A percentile compares a stretch with the other conserved stretches of the same genome.
Conservation (phyloP, 2,113 vertebrate species). For the Grammomys surdaster region DNA sequence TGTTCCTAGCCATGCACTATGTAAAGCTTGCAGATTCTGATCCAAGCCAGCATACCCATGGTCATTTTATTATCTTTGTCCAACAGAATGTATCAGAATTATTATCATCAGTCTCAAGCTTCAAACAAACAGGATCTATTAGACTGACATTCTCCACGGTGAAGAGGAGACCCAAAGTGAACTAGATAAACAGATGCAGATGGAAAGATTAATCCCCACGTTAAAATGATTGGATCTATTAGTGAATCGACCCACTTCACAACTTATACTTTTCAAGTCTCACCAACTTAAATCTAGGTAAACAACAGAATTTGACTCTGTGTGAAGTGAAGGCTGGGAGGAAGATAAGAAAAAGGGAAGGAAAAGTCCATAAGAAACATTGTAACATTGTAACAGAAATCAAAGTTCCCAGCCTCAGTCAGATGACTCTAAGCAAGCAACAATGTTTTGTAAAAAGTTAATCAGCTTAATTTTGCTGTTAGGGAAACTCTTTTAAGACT, state of each 20-base stretch:
- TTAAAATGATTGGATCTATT: not conserved
- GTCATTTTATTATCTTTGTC: conserved; percentile 66
- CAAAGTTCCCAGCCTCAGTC: not conserved
- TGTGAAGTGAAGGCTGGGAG: not conserved
- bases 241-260: not conserved
- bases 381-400: not conserved
- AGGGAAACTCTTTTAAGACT: not conserved
- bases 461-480: not conserved
- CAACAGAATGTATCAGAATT: conserved; percentile 70
- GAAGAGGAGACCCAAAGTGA: conserved; percentile 39
- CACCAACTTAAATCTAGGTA: not conserved
- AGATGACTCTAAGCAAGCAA: conserved; percentile 28
- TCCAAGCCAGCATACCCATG: conserved; percentile 51
- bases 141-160: conserved; percentile 52
- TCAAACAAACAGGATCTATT: conserved; percentile 66
- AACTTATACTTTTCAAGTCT: not conserved
- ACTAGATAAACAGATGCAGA: conserved; percentile 49
- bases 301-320: conserved; percentile 6
- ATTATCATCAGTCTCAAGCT: conserved; percentile 68
- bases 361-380: not conserved
- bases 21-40: conserved; percentile 66
- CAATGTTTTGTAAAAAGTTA: not conserved
- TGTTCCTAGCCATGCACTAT: conserved; percentile 56
- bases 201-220: conserved; percentile 14
- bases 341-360: not conserved